Conservation (phyloP, 2,797 vertebrate species). For the Alca torda region DNA sequence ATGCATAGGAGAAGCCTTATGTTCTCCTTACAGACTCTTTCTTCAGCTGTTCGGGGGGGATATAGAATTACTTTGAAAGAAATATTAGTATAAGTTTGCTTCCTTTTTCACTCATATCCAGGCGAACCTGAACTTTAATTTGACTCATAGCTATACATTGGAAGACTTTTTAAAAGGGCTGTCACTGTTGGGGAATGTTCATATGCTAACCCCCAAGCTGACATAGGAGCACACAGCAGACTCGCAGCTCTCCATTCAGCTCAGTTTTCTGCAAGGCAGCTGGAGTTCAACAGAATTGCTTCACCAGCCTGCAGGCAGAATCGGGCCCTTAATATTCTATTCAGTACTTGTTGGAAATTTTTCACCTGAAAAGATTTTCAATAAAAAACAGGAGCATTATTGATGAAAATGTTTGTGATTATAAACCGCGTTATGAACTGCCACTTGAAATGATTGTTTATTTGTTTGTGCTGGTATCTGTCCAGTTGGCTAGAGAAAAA, state of each 20-base stretch:
- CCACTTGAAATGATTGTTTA: constrained; percentile 6
- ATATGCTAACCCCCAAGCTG: background rate
- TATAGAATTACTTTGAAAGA: background rate
- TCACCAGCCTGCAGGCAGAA: background rate
- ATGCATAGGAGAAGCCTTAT: background rate
- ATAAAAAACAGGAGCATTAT: background rate
- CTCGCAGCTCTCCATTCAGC: background rate
- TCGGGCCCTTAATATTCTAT: background rate
- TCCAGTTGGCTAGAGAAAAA: constrained; percentile 21
- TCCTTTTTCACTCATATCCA: background rate
- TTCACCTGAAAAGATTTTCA: constrained; percentile 7
- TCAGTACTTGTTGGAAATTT: background rate
- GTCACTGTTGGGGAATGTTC: background rate
- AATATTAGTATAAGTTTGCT: background rate
- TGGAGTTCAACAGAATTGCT: background rate
- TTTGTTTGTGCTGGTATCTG: background rate
- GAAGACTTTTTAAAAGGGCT: background rate
- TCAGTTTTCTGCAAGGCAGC: background rate
- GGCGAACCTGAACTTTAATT: background rate
- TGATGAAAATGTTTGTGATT: constrained; percentile 10
- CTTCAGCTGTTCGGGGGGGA: rapidly evolving
- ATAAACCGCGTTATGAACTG: background rate
- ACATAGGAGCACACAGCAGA: background rate
- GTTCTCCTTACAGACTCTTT: background rate
- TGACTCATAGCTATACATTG: rapidly evolving